These are phyloP conservation scores for Neodon shergylaensis DNA, from an alignment of 2,113 vertebrate species.

Conservation along the genomic window DNA sequence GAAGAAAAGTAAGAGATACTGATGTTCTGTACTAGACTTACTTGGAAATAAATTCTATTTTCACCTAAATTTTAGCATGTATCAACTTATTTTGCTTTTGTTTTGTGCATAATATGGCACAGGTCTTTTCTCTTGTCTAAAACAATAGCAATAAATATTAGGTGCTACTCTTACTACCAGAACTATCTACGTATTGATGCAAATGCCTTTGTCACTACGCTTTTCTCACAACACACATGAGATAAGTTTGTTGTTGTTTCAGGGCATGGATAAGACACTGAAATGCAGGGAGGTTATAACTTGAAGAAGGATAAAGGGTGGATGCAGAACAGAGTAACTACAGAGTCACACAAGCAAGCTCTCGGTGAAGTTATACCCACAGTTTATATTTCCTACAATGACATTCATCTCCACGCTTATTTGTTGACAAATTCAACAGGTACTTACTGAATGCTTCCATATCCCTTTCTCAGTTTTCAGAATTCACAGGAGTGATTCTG, in stretches of 20 bases:
- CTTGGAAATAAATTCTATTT: constrained; percentile 5
- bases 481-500: background rate
- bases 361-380: background rate
- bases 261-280: background rate
- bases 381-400: background rate
- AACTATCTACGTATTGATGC: background rate
- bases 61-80: background rate
- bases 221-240: background rate
- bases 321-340: background rate
- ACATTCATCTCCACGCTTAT: background rate
- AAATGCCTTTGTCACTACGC: background rate
- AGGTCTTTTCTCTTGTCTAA: background rate
- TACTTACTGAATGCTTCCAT: background rate
- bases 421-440: background rate
- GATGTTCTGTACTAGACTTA: background rate
- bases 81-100: background rate
- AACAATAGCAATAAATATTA: background rate
- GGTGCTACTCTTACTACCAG: background rate
- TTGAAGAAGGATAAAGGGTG: background rate
- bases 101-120: background rate
- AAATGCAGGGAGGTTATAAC: background rate
- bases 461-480: background rate
- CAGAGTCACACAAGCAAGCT: background rate
- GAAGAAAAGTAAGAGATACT: background rate
- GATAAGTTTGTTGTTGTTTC: background rate